Percentiles rank a stretch among this genome's conserved stretches.
These are phyloP conservation scores for Drosophila lacteicornis DNA, from an alignment of 1,140 invertebrate genomes.

Conservation along the genomic window DNA sequence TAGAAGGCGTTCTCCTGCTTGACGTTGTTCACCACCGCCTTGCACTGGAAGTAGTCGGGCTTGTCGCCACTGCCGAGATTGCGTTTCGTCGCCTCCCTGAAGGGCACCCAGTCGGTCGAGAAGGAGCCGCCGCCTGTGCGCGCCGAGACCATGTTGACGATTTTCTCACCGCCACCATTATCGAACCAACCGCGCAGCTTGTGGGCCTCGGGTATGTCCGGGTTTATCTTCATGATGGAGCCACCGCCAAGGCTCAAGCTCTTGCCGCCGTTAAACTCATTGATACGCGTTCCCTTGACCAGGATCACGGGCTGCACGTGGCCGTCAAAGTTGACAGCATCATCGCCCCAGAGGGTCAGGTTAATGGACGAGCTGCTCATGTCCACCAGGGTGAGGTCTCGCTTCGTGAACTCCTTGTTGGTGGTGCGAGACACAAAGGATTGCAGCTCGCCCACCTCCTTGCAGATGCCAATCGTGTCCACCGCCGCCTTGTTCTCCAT, in stretches of 20 bases:
- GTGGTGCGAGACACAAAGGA: slow-evolving; percentile 90
- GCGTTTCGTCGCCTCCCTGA: slow-evolving; percentile 89
- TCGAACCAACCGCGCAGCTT: slow-evolving; percentile 96
- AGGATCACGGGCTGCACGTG: slow-evolving; percentile 92
- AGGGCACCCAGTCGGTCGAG: slow-evolving; percentile 88
- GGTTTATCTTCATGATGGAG: slow-evolving; percentile 91
- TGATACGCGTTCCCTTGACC: slow-evolving; percentile 91
- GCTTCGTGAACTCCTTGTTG: slow-evolving; percentile 94
- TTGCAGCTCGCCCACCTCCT: slow-evolving; percentile 89
- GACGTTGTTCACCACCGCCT: slow-evolving; percentile 89
- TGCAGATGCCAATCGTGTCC: slow-evolving; percentile 97
- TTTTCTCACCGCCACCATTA: slow-evolving; percentile 88
- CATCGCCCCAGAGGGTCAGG: slow-evolving; percentile 91
- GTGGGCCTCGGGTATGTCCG: slow-evolving; percentile 95
- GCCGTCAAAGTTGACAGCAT: slow-evolving; percentile 94
- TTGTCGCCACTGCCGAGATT: slow-evolving; percentile 89
- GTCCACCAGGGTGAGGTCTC: slow-evolving; percentile 96
- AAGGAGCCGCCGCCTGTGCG: slow-evolving; percentile 85
- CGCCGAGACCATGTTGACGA: slow-evolving; percentile 88
- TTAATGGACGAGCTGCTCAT: slow-evolving; percentile 91
- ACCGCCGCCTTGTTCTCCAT: slow-evolving; percentile 89
- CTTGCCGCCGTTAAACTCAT: slow-evolving; percentile 92
- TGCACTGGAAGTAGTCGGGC: slow-evolving; percentile 91
- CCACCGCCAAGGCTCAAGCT: slow-evolving; percentile 84
- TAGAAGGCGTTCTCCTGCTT: slow-evolving; percentile 91